Evolutionary conservation across 2,888 invertebrate genomes (phyloP), one percentile per base, ranked within the genome.

Genomic region (Chloroclystis v-ata): DNA sequence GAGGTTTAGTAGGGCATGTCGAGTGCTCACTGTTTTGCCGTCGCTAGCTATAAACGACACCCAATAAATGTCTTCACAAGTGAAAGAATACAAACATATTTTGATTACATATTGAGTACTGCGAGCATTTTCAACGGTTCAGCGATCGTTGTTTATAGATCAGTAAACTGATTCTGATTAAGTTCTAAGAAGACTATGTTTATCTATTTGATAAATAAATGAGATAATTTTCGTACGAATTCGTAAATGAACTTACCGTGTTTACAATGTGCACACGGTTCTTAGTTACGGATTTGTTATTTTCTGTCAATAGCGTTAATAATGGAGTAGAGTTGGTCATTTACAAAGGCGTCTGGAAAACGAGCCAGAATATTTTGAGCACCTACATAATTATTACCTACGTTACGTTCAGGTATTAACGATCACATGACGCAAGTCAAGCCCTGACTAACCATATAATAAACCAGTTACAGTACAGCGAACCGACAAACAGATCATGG

Each of bases 1-100:
- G 32, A 52, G 35, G 49, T 38, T 57, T 55, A 57, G 43, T 55
- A 40, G 55, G 51, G 57, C 57, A 53, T 55, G 53, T 53, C 57
- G 53, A 42, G 40, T 40, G 46, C 30, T 46, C 42, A 32, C 39
- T 40, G 39, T 37, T 30, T 37, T 47, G 45, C 38, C 2, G 14
- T 6, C 37, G 26, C 5, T 39, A 33, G 10, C 26, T 9, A 40
- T 35, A 38, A 43, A 39, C 11, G 43, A 20, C 35, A n/a, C 9
- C 24, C 33, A 13, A 37, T 35, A 35, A 33, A 33, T 1, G 16
- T 35, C 26, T 35, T 26, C 13, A 6, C 13, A 42, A 47, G 26
- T 47, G 38, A 33, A 16, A 14, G 28, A 24, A 29, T 42, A 14
- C 14, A 30, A 26, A 43, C 20, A 14, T 28, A 11, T 24, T 28